These are phyloP conservation scores for Glomeris maerens DNA, from an alignment of 1,140 invertebrate species.

Conservation along the genomic window DNA sequence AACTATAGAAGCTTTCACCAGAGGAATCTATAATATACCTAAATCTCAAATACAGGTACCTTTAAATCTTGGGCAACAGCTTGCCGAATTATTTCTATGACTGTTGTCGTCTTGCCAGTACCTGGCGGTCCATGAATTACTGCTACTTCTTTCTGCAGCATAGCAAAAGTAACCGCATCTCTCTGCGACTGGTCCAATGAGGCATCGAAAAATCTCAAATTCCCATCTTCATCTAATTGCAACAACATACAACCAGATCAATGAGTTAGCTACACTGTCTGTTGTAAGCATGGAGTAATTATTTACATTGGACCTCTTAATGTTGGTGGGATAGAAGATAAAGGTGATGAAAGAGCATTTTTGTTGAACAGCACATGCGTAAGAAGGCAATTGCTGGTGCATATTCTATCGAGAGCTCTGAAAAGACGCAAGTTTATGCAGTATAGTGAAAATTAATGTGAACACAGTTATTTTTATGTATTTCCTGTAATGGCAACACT, in stretches of 20 bases:
- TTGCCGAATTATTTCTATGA: conserved; percentile 45
- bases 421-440: too few relatives aligned
- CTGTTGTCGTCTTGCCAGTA: conserved; percentile 50
- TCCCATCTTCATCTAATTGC: conserved; percentile 8
- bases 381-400: too few relatives aligned
- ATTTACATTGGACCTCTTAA: conserved; percentile 12
- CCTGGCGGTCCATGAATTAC: conserved; percentile 41
- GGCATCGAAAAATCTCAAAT: conserved; percentile 26
- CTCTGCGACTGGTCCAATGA: conserved; percentile 40
- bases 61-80: conserved; percentile 19
- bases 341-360: not conserved
- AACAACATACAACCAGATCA: not conserved
- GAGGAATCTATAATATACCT: not conserved
- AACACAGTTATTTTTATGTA: too few relatives aligned
- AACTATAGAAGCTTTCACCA: not conserved
- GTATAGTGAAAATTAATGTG: too few relatives aligned
- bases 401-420: too few relatives aligned
- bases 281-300: not conserved
- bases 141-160: conserved; percentile 38
- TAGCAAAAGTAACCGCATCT: conserved; percentile 41
- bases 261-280: not conserved
- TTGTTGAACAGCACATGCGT: not conserved
- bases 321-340: not conserved
- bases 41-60: not conserved
- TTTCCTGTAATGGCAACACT: too few relatives aligned